phyloP scores from a whole-genome alignment of 2,797 vertebrate genomes.

The Leptatherina wallacei region DNA sequence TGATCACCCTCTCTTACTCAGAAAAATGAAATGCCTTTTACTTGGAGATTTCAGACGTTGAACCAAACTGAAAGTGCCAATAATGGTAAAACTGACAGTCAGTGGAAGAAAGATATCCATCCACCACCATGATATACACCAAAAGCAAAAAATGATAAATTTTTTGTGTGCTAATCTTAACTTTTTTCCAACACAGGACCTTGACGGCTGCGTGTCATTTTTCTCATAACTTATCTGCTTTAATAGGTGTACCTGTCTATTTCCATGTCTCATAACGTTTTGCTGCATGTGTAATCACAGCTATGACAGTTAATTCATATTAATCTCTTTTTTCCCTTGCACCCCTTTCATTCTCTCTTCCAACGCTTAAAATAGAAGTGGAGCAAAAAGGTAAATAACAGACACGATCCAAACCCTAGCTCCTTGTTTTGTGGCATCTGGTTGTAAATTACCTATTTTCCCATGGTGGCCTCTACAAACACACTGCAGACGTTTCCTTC shows the following conservation, averaged over 20 bases:
- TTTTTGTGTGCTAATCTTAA: slow-evolving; percentile 82
- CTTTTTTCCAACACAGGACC: slow-evolving; percentile 85
- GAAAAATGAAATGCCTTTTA: no score
- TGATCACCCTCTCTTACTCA: not conserved
- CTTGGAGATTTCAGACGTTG: not conserved
- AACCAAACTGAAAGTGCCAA: slow-evolving; percentile 5
- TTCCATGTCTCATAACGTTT: slow-evolving; percentile 93
- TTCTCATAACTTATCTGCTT: slow-evolving; percentile 68
- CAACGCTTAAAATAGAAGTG: slow-evolving; percentile 99
- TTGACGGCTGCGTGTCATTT: slow-evolving; percentile 81
- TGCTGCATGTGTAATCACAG: slow-evolving; percentile 92
- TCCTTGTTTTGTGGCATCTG: slow-evolving; percentile 99
- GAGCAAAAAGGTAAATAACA: slow-evolving; percentile 99
- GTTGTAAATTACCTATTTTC: slow-evolving; percentile 94
- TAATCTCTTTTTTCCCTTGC: slow-evolving; percentile 97
- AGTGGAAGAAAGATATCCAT: slow-evolving; percentile 38
- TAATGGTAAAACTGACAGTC: not conserved
- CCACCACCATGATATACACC: slow-evolving; percentile 50
- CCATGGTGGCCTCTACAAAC: slow-evolving; percentile 85
- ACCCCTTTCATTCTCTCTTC: slow-evolving; percentile 98
- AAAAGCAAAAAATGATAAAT: slow-evolving; percentile 10
- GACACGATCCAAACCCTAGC: slow-evolving; percentile 95
- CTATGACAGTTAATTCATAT: slow-evolving; percentile 98
- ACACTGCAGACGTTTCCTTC: slow-evolving; percentile 82
- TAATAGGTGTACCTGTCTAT: slow-evolving; percentile 89